These are phyloP conservation scores for Platanista minor DNA, from an alignment of 2,113 vertebrate genomes.

Conservation along the genomic window DNA sequence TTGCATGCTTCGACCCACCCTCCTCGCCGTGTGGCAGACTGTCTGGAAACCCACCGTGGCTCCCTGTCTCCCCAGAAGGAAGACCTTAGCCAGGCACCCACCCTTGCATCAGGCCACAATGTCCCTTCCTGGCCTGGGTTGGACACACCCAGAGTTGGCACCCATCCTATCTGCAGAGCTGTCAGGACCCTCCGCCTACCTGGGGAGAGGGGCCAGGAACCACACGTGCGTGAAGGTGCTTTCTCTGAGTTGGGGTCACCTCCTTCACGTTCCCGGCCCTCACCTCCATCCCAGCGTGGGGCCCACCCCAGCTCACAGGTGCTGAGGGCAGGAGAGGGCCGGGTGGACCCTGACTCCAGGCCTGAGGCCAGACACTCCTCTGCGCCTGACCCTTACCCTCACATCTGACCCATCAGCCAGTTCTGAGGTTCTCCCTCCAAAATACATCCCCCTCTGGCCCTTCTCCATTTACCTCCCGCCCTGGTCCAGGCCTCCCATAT, in stretches of 20 bases:
- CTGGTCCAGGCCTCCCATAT: not conserved
- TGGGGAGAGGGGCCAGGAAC: not conserved
- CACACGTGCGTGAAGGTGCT: not conserved
- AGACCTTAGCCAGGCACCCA: not conserved
- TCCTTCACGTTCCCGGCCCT: not conserved
- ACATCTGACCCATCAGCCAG: not conserved
- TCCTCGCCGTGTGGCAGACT: too few relatives aligned
- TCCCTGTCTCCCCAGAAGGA: not conserved
- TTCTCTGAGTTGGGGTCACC: not conserved
- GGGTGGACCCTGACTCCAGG: not conserved
- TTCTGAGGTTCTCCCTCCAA: not conserved
- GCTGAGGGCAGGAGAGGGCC: not conserved
- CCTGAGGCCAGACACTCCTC: not conserved
- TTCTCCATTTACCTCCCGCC: accelerated
- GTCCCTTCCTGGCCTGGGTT: too few relatives aligned
- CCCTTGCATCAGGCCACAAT: not conserved
- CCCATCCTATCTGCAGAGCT: not conserved
- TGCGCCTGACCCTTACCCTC: not conserved
- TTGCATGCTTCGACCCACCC: too few relatives aligned
- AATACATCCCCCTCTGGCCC: not conserved
- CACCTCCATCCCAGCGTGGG: not conserved
- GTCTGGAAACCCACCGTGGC: not conserved
- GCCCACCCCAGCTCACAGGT: not conserved
- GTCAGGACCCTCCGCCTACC: not conserved
- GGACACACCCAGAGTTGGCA: not conserved